phyloP scores from a whole-genome alignment of 2,797 vertebrate genomes.

The Chaetophractus vellerosus region DNA sequence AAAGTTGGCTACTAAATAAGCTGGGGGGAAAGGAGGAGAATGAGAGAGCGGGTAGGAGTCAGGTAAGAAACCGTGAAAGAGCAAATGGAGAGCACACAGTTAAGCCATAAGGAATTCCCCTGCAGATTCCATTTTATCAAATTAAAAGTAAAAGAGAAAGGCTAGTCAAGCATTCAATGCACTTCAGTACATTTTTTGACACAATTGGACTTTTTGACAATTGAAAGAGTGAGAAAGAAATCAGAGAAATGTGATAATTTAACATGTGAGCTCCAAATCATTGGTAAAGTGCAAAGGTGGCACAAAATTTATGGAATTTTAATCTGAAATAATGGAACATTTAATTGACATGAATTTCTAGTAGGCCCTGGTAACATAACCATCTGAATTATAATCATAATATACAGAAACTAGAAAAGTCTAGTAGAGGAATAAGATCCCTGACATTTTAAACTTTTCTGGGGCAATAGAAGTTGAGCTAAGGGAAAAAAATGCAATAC shows the following conservation, averaged over 20 bases:
- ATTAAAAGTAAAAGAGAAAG: neutral
- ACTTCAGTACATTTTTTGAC: neutral
- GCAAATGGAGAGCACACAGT: neutral
- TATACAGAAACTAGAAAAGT: neutral
- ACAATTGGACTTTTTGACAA: neutral
- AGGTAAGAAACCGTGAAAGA: neutral
- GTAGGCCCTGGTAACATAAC: neutral
- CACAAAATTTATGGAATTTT: neutral
- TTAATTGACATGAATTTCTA: constrained; percentile 42
- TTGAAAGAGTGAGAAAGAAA: neutral
- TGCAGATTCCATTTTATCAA: neutral
- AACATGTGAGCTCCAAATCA: neutral
- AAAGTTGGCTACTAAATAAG: neutral
- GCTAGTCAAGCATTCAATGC: neutral
- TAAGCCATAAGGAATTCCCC: accelerated
- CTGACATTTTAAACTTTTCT: constrained; percentile 51
- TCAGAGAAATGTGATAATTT: neutral
- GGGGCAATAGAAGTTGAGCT: constrained; percentile 56
- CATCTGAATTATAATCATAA: constrained; percentile 48
- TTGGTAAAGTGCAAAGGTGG: neutral
- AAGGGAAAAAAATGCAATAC: neutral
- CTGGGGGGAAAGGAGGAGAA: neutral
- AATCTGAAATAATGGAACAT: constrained; percentile 43
- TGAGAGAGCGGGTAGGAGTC: neutral
- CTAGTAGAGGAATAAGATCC: neutral